Conservation (phyloP, 2,113 vertebrate species). For the Chelonoidis abingdonii region DNA sequence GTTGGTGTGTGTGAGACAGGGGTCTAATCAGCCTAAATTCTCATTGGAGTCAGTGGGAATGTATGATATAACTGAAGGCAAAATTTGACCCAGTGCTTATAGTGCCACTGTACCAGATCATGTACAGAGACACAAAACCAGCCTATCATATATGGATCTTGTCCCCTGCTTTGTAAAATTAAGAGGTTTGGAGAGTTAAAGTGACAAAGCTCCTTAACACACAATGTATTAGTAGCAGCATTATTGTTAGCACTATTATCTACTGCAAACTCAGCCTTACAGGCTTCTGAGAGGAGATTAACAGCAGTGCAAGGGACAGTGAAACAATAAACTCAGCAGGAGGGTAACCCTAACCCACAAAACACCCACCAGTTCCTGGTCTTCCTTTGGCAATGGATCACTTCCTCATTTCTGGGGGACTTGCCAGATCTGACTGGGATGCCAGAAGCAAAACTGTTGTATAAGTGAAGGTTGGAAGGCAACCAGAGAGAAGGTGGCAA, state of each 20-base stretch:
- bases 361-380: neutral
- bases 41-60: fast-evolving
- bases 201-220: constrained; percentile 21
- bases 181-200: constrained; percentile 17
- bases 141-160: neutral
- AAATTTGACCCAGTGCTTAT: neutral
- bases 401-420: neutral
- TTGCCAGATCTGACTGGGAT: neutral
- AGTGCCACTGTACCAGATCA: neutral
- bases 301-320: neutral
- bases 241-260: neutral
- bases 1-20: neutral
- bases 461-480: neutral
- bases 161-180: neutral
- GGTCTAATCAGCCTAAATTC: neutral
- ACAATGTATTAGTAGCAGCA: neutral
- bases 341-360: neutral
- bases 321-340: neutral
- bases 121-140: neutral
- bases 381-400: neutral
- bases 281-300: fast-evolving
- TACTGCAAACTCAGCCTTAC: neutral
- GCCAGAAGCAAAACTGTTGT: neutral
- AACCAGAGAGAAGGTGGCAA: fast-evolving
- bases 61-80: neutral